Base-by-base conservation (phyloP, 2,113 vertebrate genomes). In the Otis tarda region DNA sequence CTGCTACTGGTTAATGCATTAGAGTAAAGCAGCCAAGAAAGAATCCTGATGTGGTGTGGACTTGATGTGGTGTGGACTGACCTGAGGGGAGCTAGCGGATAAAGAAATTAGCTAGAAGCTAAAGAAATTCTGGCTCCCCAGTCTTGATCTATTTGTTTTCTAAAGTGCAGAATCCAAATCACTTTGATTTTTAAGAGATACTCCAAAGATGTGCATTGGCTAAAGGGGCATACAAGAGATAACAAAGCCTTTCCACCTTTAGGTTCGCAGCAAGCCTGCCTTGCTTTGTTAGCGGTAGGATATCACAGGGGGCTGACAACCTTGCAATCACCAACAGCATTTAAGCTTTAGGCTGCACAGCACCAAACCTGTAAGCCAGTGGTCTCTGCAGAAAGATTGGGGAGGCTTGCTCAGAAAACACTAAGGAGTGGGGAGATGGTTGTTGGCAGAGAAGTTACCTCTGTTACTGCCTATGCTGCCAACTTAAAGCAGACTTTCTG, bases 241-340 rank as follows among this genome's bases (percentile, higher is more conserved):
- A 45, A 50, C 39, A 14, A 16, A 76, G n/a, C 31, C 4, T 76
- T 85, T 79, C 37, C 67, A 64, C 43, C 43, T 49, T 37, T 2
- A 64, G 43, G 43, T 22, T 33, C 39, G 43, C 60, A 83, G 50
- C 57, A 74, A 73, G 37, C 35, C 70, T 33, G 43, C 22, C 67
- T 52, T 37, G 33, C 79, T 56, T 61, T 60, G 39, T 31, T 49
- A 56, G 53, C 50, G 59, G 71, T 49, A 23, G 69, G 67, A 15
- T n/a, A 39, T 24, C 43, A 37, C 35, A n/a, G n/a, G 23, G 68
- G 22, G 39, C 27, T 78, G 71, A 24, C n/a, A 73, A 30, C 22
- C 49, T 37, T 5, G 47, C 67, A 20, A 28, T 25, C 2, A 0
- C n/a, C 10, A 3, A 6, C 1, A 15, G 27, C 30, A 10, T 0